These are phyloP conservation scores for Takifugu bimaculatus DNA, from an alignment of 2,113 vertebrate genomes.

Conservation along the genomic window DNA sequence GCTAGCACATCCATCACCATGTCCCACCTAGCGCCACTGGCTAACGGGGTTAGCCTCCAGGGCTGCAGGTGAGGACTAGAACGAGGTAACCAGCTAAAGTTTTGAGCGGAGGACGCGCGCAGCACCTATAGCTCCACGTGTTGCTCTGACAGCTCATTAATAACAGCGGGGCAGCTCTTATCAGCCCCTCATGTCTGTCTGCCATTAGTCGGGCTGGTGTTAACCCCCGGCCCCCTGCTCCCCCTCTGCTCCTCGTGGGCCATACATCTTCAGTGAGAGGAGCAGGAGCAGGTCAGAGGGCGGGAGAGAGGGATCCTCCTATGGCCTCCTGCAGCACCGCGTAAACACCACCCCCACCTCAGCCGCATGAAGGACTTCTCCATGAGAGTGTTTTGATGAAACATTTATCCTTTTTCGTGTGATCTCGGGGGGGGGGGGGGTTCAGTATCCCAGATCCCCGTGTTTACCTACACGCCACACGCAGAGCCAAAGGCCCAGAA, in stretches of 20 bases:
- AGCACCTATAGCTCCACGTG: not conserved
- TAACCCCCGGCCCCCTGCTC: slow-evolving; percentile 26
- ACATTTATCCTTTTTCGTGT: no score
- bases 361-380: no score
- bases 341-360: slow-evolving; percentile 8
- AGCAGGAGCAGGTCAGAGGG: slow-evolving; percentile 1
- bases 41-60: no score
- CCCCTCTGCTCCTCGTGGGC: slow-evolving; percentile 4
- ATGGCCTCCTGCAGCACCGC: not conserved
- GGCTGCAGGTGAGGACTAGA: no score
- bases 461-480: slow-evolving; percentile 23
- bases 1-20: no score
- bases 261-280: slow-evolving; percentile 39
- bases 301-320: not conserved
- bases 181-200: slow-evolving; percentile 20
- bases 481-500: not conserved
- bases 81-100: no score
- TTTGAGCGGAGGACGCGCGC: no score
- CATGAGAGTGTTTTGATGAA: no score
- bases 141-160: slow-evolving; percentile 40
- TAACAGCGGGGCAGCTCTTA: slow-evolving; percentile 16
- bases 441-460: slow-evolving; percentile 6
- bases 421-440: no score
- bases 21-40: no score
- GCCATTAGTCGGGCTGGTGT: slow-evolving; percentile 39